phyloP scores from a whole-genome alignment of 2,888 invertebrate genomes.

The Myopa tessellatipennis region DNA sequence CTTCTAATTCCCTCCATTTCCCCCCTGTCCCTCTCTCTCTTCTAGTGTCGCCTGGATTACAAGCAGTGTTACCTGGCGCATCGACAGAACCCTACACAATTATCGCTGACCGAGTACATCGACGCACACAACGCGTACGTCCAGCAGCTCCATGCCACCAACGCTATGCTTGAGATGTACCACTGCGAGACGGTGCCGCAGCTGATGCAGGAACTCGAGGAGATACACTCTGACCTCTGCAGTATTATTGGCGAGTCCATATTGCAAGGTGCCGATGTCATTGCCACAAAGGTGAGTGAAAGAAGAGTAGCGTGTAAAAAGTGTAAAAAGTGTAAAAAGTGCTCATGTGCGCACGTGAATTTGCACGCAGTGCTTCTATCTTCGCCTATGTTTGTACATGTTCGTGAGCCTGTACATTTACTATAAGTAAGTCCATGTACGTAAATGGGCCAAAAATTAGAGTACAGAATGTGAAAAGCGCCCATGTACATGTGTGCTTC shows the following conservation, averaged over 20 bases:
- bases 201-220: slow-evolving; percentile 90
- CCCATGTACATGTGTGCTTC: no score
- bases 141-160: slow-evolving; percentile 91
- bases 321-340: no score
- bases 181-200: slow-evolving; percentile 87
- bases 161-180: slow-evolving; percentile 92
- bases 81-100: slow-evolving; percentile 78
- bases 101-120: slow-evolving; percentile 81
- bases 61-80: slow-evolving; percentile 85
- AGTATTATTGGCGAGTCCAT: slow-evolving; percentile 88
- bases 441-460: no score
- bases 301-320: background rate
- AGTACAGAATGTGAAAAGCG: no score
- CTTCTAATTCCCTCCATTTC: slow-evolving; percentile 15
- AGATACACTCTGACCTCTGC: slow-evolving; percentile 91
- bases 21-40: slow-evolving; percentile 45
- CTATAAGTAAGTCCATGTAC: no score
- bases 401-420: no score
- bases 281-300: slow-evolving; percentile 81
- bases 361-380: no score
- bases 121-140: slow-evolving; percentile 95
- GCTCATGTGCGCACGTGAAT: no score
- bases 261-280: slow-evolving; percentile 86
- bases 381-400: no score
- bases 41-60: slow-evolving; percentile 89